phyloP scores from a whole-genome alignment of 1,140 invertebrate genomes.

The Trypoxylus dichotomus region DNA sequence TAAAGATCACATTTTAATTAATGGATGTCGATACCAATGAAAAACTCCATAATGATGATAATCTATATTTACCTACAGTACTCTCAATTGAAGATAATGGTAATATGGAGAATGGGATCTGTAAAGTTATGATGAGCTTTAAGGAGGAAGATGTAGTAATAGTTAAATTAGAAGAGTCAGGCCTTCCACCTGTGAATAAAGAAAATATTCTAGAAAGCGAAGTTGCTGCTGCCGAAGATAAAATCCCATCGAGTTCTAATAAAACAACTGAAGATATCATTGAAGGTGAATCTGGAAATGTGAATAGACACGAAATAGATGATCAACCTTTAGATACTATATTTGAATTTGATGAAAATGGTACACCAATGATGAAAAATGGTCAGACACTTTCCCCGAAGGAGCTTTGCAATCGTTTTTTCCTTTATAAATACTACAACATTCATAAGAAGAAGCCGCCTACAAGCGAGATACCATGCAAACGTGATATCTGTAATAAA shows the following conservation, averaged over 20 bases:
- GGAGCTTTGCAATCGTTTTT: not conserved
- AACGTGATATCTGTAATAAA: conserved; percentile 34
- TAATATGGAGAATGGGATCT: too few relatives aligned
- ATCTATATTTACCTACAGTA: not conserved
- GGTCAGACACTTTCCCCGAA: not conserved
- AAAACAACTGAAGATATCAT: too few relatives aligned
- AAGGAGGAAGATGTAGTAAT: too few relatives aligned
- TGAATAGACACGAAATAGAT: not conserved
- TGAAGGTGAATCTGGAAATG: too few relatives aligned
- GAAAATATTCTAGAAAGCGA: too few relatives aligned
- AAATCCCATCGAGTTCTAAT: too few relatives aligned
- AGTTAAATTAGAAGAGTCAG: too few relatives aligned
- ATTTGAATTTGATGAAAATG: not conserved
- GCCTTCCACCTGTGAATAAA: too few relatives aligned
- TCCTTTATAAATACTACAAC: not conserved
- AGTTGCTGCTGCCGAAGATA: too few relatives aligned
- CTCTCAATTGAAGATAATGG: not conserved
- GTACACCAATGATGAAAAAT: not conserved
- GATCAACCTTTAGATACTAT: not conserved
- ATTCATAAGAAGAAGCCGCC: conserved; percentile 34
- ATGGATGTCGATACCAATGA: not conserved
- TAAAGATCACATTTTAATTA: too few relatives aligned
- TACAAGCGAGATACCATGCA: conserved; percentile 33
- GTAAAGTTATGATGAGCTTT: too few relatives aligned
- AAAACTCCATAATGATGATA: not conserved